Conservation (phyloP, 2,797 vertebrate species). For the Selene dorsalis region DNA sequence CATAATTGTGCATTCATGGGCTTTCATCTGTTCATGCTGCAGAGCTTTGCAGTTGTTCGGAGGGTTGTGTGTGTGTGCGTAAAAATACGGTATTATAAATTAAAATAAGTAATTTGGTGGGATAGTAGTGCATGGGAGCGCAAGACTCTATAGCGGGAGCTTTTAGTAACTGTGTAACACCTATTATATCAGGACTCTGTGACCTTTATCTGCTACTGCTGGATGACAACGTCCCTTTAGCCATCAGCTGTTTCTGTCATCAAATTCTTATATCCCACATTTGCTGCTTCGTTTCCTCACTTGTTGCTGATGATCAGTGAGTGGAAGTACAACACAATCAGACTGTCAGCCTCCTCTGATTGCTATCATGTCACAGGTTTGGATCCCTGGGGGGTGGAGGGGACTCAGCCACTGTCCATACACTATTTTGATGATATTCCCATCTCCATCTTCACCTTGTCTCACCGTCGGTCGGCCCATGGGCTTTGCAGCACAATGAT, state of each 20-base stretch:
- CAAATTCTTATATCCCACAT: neutral
- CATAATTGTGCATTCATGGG: neutral
- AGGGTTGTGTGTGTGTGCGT: neutral
- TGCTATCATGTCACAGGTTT: conserved; percentile 24
- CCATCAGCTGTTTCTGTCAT: neutral
- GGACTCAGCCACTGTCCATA: neutral
- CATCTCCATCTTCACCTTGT: conserved; percentile 14
- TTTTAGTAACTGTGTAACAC: too few species aligned
- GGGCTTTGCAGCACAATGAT: neutral
- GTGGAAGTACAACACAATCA: neutral
- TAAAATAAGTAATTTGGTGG: too few species aligned
- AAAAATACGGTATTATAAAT: too few species aligned
- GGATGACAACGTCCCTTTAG: neutral
- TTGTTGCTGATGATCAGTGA: conserved; percentile 32
- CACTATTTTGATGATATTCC: neutral
- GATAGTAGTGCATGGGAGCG: too few species aligned
- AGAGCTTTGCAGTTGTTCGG: neutral
- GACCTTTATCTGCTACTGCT: too few species aligned
- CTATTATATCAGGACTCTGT: too few species aligned
- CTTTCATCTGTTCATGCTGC: too few species aligned
- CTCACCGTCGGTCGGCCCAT: neutral
- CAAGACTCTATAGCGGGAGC: too few species aligned
- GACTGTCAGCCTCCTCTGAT: conserved; percentile 14
- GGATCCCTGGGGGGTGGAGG: neutral
- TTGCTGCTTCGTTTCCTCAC: neutral